These are phyloP conservation scores for Agapornis canus DNA, from an alignment of 2,797 vertebrate genomes.

Conservation along the genomic window DNA sequence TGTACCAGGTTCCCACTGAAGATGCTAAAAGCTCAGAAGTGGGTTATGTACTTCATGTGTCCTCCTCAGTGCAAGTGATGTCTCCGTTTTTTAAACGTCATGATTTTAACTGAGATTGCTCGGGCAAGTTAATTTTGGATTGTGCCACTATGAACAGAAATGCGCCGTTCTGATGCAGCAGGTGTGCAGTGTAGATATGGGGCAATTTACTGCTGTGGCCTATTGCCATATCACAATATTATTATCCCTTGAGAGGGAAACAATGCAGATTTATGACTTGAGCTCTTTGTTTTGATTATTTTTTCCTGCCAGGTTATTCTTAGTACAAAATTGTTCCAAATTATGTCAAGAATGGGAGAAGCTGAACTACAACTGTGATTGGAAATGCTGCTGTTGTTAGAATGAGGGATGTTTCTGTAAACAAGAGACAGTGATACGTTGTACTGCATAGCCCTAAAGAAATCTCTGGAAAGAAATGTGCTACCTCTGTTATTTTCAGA, in stretches of 20 bases:
- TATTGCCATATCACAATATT: neutral
- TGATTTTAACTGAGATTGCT: neutral
- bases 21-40: neutral
- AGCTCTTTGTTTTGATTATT: constrained; percentile 28
- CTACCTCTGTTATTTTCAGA: neutral
- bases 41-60: neutral
- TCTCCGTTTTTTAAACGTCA: neutral
- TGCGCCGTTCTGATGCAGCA: neutral
- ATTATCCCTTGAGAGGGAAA: neutral
- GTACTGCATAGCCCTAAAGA: neutral
- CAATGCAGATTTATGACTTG: neutral
- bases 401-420: neutral
- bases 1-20: accelerated
- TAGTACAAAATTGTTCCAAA: constrained; percentile 25
- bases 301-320: constrained; percentile 37
- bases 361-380: neutral
- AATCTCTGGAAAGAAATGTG: neutral
- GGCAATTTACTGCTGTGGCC: neutral
- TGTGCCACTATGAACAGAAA: neutral
- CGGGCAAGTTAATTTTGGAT: neutral
- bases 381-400: neutral
- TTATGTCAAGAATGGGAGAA: neutral
- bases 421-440: neutral
- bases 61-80: neutral
- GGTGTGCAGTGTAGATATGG: neutral